Base-by-base conservation (phyloP, 2,113 vertebrate genomes). In the Calidris pygmaea region DNA sequence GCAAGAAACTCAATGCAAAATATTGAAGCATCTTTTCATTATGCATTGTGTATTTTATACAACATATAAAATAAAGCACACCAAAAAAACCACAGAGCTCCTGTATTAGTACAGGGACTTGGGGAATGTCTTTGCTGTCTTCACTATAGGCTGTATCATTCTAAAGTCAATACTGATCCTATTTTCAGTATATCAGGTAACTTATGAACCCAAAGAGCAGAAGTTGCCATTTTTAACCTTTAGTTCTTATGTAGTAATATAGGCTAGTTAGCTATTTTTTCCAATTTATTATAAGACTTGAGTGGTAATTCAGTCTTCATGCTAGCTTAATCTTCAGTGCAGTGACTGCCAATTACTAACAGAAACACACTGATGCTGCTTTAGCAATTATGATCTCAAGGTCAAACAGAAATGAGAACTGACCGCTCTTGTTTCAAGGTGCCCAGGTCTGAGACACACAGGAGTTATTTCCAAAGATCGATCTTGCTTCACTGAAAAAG, bases 291-390 rank as follows among this genome's bases (percentile, higher is more conserved):
- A 4, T 48, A 78, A 60, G 30, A 59, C 47, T 71, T 29, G 24
- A 93, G 62, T 30, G 4, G 62, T 75, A 92, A 89, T 91, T 94
- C 39, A 45, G 67, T 50, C 74, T 93, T 92, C 52, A 68, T 94
- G 74, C 47, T 75, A 93, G 72, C 72, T 94, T 95, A 81, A 73
- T 91, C 72, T 93, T 70, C 78, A 88, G 56, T 50, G 93, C 75
- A 29, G 75, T 70, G 81, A 15, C 89, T 89, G 70, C 20, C 70
- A 85, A 21, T 87, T 95, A 77, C 70, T 18, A 56, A 34, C 22
- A 79, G 70, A 63, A 85, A 66, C 35, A 37, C 1, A 5, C 13
- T 9, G 50, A 50, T 18, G 37, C 65, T 88, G 53, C 45, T 85
- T 73, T 35, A 62, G 66, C 45, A 92, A 19, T 92, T 86, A 63